phyloP scores from a whole-genome alignment of 2,113 vertebrate species.

The Brachypteracias leptosomus region DNA sequence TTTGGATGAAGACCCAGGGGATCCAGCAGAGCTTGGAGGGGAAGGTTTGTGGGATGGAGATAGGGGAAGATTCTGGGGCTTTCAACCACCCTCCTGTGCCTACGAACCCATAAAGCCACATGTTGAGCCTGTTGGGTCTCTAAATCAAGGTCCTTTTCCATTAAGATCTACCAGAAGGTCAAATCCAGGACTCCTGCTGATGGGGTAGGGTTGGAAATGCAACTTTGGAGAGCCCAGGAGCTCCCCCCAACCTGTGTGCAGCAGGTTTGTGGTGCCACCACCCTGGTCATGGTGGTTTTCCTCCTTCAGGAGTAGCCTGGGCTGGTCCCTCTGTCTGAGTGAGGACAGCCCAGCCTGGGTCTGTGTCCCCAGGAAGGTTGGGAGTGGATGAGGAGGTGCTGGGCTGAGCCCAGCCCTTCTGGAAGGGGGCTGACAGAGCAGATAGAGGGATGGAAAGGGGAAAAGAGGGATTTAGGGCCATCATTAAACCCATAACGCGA shows the following conservation, averaged over 20 bases:
- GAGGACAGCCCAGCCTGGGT: neutral
- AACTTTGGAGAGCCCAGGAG: rapidly evolving
- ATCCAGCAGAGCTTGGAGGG: neutral
- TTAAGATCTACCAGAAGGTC: neutral
- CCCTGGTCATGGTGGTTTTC: rapidly evolving
- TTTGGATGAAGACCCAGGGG: neutral
- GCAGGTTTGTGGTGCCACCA: neutral
- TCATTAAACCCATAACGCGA: neutral
- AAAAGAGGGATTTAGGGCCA: neutral
- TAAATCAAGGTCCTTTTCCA: neutral
- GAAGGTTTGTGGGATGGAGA: neutral
- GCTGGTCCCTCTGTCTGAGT: neutral
- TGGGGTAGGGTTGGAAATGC: neutral
- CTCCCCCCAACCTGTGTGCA: rapidly evolving
- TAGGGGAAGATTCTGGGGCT: neutral
- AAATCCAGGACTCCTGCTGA: neutral
- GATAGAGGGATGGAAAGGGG: neutral
- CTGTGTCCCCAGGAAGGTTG: neutral
- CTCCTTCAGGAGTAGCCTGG: rapidly evolving
- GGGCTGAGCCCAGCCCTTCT: neutral
- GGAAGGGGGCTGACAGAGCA: neutral
- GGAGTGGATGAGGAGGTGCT: rapidly evolving
- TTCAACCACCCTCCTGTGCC: neutral
- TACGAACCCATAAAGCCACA: rapidly evolving
- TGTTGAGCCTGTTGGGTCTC: neutral